A percentile compares a stretch with the other conserved stretches of the same genome.
phyloP scores from a whole-genome alignment of 1,140 invertebrate species.

The Akabosia matsudoensis region DNA sequence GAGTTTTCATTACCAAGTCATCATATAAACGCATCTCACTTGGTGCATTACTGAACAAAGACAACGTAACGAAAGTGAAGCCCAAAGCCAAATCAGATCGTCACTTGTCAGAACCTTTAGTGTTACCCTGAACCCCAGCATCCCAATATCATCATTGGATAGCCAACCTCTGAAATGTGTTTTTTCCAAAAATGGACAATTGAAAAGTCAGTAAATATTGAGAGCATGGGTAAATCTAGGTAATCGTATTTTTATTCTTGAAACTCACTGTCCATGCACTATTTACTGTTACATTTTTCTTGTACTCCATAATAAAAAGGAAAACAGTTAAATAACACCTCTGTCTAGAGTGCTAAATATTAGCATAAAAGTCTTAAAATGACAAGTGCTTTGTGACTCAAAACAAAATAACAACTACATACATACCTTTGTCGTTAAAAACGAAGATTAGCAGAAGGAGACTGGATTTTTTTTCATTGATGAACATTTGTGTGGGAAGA shows the following conservation, averaged over 20 bases:
- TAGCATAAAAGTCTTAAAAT: neutral
- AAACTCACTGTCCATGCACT: too few relatives aligned
- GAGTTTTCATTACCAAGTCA: too few relatives aligned
- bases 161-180: neutral
- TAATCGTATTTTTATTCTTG: neutral
- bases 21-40: too few relatives aligned
- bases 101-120: too few relatives aligned
- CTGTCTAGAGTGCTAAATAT: neutral
- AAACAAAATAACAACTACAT: neutral
- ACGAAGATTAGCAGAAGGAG: neutral
- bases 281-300: too few relatives aligned
- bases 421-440: too few relatives aligned
- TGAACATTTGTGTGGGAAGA: neutral
- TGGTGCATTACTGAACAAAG: too few relatives aligned
- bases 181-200: slow-evolving; percentile 16
- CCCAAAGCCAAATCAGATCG: too few relatives aligned
- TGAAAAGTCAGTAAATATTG: neutral
- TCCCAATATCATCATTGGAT: neutral
- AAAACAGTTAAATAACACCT: too few relatives aligned
- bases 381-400: neutral
- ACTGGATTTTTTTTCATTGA: slow-evolving; percentile 9
- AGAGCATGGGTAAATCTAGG: neutral
- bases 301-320: too few relatives aligned
- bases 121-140: too few relatives aligned
- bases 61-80: too few relatives aligned